Conservation (phyloP, 2,888 invertebrate species). For the Agrotis puta region DNA sequence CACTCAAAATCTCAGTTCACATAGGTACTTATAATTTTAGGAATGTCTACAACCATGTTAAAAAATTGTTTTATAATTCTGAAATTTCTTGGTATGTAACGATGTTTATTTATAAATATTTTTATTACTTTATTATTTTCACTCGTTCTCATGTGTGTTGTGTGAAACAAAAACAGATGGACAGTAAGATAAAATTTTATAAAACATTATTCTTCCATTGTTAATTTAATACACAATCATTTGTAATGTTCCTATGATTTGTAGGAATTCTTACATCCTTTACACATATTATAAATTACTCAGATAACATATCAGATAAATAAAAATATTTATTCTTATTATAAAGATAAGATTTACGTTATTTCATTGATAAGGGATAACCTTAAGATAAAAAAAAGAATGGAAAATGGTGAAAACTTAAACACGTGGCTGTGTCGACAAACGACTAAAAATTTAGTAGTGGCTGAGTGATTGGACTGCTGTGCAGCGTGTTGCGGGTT, state of each 20-base stretch:
- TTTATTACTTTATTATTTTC: neutral
- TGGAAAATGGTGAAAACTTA: neutral
- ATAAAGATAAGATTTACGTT: conserved; percentile 34
- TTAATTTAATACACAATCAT: conserved; percentile 34
- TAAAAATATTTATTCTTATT: conserved; percentile 27
- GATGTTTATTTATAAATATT: neutral
- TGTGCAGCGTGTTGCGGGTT: too few species aligned
- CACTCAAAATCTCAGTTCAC: neutral
- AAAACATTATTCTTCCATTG: conserved; percentile 4
- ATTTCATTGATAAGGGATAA: conserved; percentile 2
- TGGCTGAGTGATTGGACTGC: too few species aligned
- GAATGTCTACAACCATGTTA: neutral
- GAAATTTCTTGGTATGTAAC: neutral
- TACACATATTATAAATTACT: conserved; percentile 44
- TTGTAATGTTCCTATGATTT: conserved; percentile 43
- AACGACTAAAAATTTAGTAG: neutral
- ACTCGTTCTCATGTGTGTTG: conserved; percentile 21
- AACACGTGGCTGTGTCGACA: conserved; percentile 1
- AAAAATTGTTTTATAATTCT: neutral
- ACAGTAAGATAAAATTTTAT: conserved; percentile 13
- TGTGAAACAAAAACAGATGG: conserved; percentile 12
- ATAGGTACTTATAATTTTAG: neutral
- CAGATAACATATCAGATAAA: conserved; percentile 19
- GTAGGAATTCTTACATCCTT: conserved; percentile 50
- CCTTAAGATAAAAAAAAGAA: conserved; percentile 23